phyloP scores from a whole-genome alignment of 2,797 vertebrate species.

The Sebastes matsubarae region DNA sequence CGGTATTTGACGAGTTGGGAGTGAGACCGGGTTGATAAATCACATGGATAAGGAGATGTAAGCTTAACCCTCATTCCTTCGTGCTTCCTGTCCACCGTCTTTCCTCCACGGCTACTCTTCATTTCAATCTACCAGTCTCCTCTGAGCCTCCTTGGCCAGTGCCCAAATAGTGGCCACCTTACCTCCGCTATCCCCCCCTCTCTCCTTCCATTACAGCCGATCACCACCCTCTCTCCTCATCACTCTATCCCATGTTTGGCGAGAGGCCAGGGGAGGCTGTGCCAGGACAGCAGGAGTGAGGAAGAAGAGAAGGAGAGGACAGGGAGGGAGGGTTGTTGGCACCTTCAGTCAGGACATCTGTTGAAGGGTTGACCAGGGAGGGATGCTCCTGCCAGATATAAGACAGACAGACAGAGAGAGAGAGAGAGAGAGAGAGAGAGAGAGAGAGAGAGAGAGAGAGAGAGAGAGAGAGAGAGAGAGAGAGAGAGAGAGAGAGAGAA shows the following conservation, averaged over 20 bases:
- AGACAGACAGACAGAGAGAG: conserved; percentile 23
- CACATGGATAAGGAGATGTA: too few relatives aligned
- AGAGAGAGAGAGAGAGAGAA: neutral
- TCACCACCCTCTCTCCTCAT: conserved; percentile 49
- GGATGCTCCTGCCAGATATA: conserved; percentile 49
- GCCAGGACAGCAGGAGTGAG: conserved; percentile 31
- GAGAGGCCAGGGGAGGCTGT: conserved; percentile 27
- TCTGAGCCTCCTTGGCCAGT: conserved; percentile 7
- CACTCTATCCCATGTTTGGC: conserved; percentile 42
- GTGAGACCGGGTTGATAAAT: too few relatives aligned
- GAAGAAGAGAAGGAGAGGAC: conserved; percentile 3
- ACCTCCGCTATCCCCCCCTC: neutral
- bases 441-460: neutral
- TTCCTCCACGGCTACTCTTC: neutral
- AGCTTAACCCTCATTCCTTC: too few relatives aligned
- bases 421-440: conserved; percentile 2
- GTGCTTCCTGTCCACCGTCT: neutral
- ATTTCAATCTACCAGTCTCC: neutral
- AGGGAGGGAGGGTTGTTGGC: conserved; percentile 46
- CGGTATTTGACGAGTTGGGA: too few relatives aligned
- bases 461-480: neutral
- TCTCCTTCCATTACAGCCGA: conserved; percentile 34
- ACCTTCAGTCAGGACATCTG: conserved; percentile 47
- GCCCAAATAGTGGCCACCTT: conserved; percentile 22
- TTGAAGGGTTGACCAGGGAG: conserved; percentile 40